Base-by-base conservation (phyloP, 2,888 invertebrate genomes). In the Cephus spinipes region DNA sequence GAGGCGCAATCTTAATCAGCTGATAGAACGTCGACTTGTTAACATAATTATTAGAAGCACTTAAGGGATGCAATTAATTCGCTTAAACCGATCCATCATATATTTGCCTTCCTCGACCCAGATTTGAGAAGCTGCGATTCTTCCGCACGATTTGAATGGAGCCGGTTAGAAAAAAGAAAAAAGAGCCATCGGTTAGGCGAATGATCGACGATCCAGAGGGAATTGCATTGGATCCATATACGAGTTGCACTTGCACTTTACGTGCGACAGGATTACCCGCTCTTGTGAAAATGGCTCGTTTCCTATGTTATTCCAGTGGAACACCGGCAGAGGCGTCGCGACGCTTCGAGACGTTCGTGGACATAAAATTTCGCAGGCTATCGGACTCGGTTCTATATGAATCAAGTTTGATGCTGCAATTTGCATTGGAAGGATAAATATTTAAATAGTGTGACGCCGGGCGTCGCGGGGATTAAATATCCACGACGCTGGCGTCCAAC, bases 1-100 rank as follows among this genome's bases (percentile, higher is more conserved):
- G 23, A 55, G 40, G 75, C n/a, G 80, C 75, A 68, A 76, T 78
- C 83, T 80, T 81, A 82, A 83, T 83, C 81, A 84, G 79, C 80
- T 80, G 81, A 85, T 82, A 82, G 79, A 69, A 80, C 81, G 76
- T 74, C 73, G 68, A 80, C 76, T 80, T 83, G 81, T 83, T 81
- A 79, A 76, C 82, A 79, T 82, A 81, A 84, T 85, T 81, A 80
- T 81, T 73, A 76, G 73, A 77, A 82, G 79, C 74, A 73, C 35
- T 81, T 75, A 32, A n/a, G 23, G 55, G 55, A 55, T 55, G 55
- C 55, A 55, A 55, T 23, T 55, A 23, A 55, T 23, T 55, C 9
- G 55, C 55, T 23, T 23, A 23, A 55, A 55, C 23, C 0, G 23
- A 55, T 55, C 15, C 55, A 2, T 23, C 23, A 0, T 55, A 55